These are phyloP conservation scores for Plagodis dolabraria DNA, from an alignment of 2,888 invertebrate species.

Conservation along the genomic window DNA sequence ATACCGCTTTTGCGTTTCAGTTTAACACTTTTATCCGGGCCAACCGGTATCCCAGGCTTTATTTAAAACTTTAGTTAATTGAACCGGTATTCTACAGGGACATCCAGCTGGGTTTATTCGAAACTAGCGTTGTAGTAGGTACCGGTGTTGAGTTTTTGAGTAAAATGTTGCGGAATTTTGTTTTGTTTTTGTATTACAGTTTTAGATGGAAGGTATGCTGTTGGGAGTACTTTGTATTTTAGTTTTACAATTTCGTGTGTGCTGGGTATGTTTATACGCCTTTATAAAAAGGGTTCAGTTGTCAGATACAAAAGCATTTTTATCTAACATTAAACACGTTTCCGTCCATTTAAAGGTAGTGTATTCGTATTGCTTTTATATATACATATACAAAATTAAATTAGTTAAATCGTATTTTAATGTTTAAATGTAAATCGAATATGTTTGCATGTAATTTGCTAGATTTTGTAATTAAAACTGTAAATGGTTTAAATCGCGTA, in stretches of 20 bases:
- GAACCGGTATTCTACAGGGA: constrained; percentile 2
- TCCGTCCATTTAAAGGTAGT: too few relatives aligned
- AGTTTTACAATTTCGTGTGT: neutral
- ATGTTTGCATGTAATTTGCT: too few relatives aligned
- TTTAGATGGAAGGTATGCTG: neutral
- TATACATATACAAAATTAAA: too few relatives aligned
- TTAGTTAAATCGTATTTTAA: too few relatives aligned
- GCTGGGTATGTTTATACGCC: too few relatives aligned
- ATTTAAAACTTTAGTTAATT: constrained; percentile 7
- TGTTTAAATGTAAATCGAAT: too few relatives aligned
- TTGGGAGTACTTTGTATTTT: neutral
- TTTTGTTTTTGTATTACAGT: neutral
- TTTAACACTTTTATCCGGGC: neutral
- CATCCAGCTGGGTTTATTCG: neutral
- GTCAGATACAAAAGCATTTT: too few relatives aligned
- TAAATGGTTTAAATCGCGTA: too few relatives aligned
- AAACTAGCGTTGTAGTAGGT: neutral
- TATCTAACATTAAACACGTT: too few relatives aligned
- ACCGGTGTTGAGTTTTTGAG: neutral
- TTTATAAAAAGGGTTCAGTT: too few relatives aligned
- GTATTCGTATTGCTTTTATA: too few relatives aligned
- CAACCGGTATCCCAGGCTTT: constrained; percentile 1
- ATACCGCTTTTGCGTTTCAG: neutral
- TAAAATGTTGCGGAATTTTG: neutral
- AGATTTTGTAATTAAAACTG: too few relatives aligned